Percentiles rank a stretch among this genome's conserved stretches.
Evolutionary conservation across 2,797 vertebrate species (phyloP).

Genomic region (Neosilurus hyrtlii): DNA sequence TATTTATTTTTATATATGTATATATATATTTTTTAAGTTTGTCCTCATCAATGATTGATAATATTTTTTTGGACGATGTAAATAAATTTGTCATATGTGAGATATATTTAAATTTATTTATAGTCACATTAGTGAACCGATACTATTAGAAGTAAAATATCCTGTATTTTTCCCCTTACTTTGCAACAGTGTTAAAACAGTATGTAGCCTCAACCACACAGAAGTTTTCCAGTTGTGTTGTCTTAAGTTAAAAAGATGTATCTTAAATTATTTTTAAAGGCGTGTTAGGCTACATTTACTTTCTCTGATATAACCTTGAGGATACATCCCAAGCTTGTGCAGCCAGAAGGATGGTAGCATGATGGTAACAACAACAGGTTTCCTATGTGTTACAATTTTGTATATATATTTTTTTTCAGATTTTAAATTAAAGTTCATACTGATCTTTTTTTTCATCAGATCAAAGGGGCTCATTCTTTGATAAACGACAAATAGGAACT

Average conservation of each 20-base stretch:
- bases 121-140: not conserved
- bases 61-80: not conserved
- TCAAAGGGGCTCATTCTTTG: not conserved
- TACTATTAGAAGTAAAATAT: too few relatives aligned
- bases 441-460: not conserved
- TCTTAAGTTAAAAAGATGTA: not conserved
- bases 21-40: not conserved
- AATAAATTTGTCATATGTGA: not conserved
- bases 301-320: not conserved
- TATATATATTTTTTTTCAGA: not conserved
- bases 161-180: not conserved
- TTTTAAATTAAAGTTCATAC: not conserved
- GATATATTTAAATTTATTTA: not conserved
- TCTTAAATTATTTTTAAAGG: not conserved
- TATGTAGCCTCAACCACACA: not conserved
- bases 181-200: not conserved
- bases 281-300: not conserved
- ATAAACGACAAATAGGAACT: not conserved
- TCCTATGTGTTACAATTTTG: not conserved
- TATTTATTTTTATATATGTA: too few relatives aligned
- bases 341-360: not conserved
- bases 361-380: constrained; percentile 16
- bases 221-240: not conserved
- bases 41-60: not conserved
- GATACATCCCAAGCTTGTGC: not conserved